Conservation (phyloP, 2,113 vertebrate genomes). For the Heterochromis multidens region DNA sequence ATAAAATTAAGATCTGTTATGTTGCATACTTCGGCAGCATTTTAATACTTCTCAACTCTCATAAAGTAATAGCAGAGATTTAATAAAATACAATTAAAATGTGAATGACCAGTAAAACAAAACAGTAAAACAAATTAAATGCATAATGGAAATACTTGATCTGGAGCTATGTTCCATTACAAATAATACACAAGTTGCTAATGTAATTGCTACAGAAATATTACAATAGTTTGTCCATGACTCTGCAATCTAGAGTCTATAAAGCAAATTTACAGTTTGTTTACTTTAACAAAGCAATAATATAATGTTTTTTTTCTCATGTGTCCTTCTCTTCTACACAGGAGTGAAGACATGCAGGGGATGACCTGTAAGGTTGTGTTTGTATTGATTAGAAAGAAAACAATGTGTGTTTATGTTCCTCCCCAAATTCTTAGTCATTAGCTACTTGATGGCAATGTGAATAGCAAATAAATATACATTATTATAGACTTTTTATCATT, state of each 20-base stretch:
- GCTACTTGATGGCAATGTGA: background rate
- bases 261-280: background rate
- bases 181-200: background rate
- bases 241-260: background rate
- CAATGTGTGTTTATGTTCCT: background rate
- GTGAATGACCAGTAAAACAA: background rate
- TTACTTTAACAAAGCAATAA: background rate
- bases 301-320: accelerated
- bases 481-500: background rate
- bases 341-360: background rate
- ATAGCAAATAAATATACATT: background rate
- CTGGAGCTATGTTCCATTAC: background rate
- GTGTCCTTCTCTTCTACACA: background rate
- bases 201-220: background rate
- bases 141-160: background rate
- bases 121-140: background rate
- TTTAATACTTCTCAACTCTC: background rate
- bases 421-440: background rate
- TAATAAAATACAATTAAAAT: background rate
- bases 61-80: background rate
- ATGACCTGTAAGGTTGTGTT: background rate
- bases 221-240: background rate
- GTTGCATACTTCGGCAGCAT: background rate
- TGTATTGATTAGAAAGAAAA: background rate
- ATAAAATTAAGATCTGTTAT: background rate